Conservation (phyloP, 1,140 invertebrate genomes). For the Melipona quadrifasciata region DNA sequence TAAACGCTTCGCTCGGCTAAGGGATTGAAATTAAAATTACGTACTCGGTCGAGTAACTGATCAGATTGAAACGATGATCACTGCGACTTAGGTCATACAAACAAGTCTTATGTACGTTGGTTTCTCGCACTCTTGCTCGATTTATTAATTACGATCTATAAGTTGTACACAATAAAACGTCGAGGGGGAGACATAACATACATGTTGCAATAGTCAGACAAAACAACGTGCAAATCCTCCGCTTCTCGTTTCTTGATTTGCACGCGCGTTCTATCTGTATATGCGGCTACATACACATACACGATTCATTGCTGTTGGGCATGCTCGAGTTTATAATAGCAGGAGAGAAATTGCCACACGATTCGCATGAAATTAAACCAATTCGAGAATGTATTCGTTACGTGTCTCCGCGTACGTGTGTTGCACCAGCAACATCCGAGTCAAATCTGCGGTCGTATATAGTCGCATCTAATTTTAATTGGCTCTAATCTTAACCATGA, state of each 20-base stretch:
- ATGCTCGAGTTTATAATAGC: background rate
- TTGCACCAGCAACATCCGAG: background rate
- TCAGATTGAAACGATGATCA: background rate
- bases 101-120: constrained; percentile 34
- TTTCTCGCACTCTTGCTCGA: constrained; percentile 39
- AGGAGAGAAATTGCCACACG: background rate
- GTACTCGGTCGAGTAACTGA: background rate
- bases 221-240: background rate
- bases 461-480: constrained; percentile 52
- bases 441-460: constrained; percentile 24
- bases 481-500: constrained; percentile 45
- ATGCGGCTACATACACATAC: background rate
- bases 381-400: background rate
- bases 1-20: too few relatives aligned
- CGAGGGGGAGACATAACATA: background rate
- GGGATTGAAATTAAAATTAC: background rate
- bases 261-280: background rate
- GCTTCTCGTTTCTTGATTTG: background rate
- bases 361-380: background rate
- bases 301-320: background rate
- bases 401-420: background rate
- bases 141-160: constrained; percentile 53
- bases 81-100: constrained; percentile 38
- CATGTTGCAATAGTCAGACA: background rate
- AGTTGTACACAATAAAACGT: constrained; percentile 29